Base-by-base conservation (phyloP, 1,140 invertebrate genomes). In the Pachypeltis micranthus region DNA sequence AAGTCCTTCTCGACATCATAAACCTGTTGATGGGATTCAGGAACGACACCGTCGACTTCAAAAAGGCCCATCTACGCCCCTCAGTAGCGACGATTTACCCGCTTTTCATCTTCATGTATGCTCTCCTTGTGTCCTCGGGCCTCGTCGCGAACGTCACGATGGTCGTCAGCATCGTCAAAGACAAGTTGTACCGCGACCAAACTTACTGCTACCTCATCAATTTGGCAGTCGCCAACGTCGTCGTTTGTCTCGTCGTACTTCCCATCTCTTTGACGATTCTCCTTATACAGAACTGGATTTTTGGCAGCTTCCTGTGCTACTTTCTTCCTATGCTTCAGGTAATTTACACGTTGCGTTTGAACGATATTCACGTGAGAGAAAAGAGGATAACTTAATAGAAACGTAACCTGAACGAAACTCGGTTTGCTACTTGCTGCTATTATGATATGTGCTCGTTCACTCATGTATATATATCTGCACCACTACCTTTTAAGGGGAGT, bases 301-400 rank as follows among this genome's bases (percentile, higher is more conserved):
- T 86, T 65, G 86, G 85, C 3, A 81, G 84, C 63, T 83, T 87
- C 67, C 70, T 87, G n/a, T 88, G 86, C 72, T 86, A 81, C 68
- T 84, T 86, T 70, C 68, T 87, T 51, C 85, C 86, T 0, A 87
- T 88, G 83, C 69, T 88, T 61, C 86, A 88, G 77, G 81, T 83
- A 59, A n/a, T n/a, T n/a, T n/a, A n/a, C n/a, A n/a, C n/a, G n/a
- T n/a, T n/a, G n/a, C n/a, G n/a, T n/a, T n/a, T n/a, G n/a, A n/a
- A n/a, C n/a, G n/a, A n/a, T n/a, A n/a, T n/a, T n/a, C n/a, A n/a
- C n/a, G n/a, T n/a, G n/a, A n/a, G n/a, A n/a, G n/a, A n/a, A n/a
- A n/a, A n/a, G n/a, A n/a, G n/a, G n/a, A n/a, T n/a, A n/a, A n/a
- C n/a, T n/a, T n/a, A n/a, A n/a, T n/a, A n/a, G n/a, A n/a, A n/a